phyloP scores from a whole-genome alignment of 2,113 vertebrate genomes.

The Riparia riparia region DNA sequence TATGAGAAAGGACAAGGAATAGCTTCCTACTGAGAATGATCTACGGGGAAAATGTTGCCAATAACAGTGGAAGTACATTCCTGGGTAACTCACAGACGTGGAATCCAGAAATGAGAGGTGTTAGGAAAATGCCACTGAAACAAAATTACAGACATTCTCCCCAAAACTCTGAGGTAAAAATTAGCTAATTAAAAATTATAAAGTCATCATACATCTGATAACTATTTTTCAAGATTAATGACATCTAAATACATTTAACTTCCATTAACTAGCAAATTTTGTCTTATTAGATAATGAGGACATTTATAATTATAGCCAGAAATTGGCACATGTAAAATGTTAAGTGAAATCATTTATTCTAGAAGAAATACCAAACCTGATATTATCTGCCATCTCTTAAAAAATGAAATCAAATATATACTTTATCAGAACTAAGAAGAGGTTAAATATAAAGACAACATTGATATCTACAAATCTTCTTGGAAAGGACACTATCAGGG shows the following conservation, averaged over 20 bases:
- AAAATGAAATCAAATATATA: not conserved
- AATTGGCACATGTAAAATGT: constrained; percentile 54
- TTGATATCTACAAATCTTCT: not conserved
- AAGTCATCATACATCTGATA: not conserved
- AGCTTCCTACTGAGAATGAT: not conserved
- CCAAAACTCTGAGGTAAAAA: not conserved
- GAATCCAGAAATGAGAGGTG: not conserved
- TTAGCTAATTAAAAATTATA: not conserved
- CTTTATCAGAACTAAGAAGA: not conserved
- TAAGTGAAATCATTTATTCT: not conserved
- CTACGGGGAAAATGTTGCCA: not conserved
- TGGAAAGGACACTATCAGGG: not conserved
- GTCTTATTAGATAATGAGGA: constrained; percentile 29
- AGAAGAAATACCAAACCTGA: constrained; percentile 13
- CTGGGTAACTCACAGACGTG: not conserved
- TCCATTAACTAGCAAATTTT: not conserved
- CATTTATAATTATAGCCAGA: constrained; percentile 36
- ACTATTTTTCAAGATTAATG: not conserved
- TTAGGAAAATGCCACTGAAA: not conserved
- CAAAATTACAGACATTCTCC: not conserved
- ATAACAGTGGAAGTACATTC: not conserved
- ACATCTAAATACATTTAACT: constrained; percentile 5
- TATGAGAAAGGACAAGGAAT: not conserved
- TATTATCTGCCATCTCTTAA: not conserved
- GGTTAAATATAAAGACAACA: not conserved